These are phyloP conservation scores for Stenurella melanura DNA, from an alignment of 2,888 invertebrate species.

Conservation along the genomic window DNA sequence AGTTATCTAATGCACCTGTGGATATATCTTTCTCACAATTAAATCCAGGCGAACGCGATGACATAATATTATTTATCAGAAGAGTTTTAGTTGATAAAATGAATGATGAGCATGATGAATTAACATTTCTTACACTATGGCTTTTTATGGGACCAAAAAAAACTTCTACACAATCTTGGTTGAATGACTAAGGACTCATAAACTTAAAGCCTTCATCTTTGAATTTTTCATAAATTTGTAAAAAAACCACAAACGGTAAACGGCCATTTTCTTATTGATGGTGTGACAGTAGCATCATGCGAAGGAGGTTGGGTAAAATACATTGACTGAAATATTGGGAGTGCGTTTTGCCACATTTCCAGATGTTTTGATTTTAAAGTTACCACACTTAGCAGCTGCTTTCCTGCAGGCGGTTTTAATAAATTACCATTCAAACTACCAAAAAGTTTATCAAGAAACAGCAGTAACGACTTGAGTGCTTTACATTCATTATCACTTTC, in stretches of 20 bases:
- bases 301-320: constrained; percentile 5
- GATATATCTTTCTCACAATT: constrained; percentile 26
- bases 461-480: not conserved
- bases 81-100: too few relatives aligned
- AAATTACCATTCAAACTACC: constrained; percentile 10
- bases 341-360: not conserved
- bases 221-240: constrained; percentile 22
- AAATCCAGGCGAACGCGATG: constrained; percentile 11
- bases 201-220: constrained; percentile 12
- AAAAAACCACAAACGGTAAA: constrained; percentile 30
- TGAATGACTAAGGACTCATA: constrained; percentile 16
- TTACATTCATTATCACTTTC: too few relatives aligned
- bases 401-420: constrained; percentile 10
- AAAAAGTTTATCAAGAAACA: constrained; percentile 31
- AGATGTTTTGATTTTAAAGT: constrained; percentile 1
- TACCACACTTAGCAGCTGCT: not conserved
- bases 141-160: too few relatives aligned
- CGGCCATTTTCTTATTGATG: not conserved
- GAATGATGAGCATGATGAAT: too few relatives aligned
- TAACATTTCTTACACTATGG: too few relatives aligned
- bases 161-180: too few relatives aligned
- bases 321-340: constrained; percentile 23
- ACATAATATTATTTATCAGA: constrained; percentile 19
- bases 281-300: not conserved
- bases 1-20: constrained; percentile 16